These are phyloP conservation scores for Tragelaphus scriptus DNA, from an alignment of 2,113 vertebrate genomes.

Conservation along the genomic window DNA sequence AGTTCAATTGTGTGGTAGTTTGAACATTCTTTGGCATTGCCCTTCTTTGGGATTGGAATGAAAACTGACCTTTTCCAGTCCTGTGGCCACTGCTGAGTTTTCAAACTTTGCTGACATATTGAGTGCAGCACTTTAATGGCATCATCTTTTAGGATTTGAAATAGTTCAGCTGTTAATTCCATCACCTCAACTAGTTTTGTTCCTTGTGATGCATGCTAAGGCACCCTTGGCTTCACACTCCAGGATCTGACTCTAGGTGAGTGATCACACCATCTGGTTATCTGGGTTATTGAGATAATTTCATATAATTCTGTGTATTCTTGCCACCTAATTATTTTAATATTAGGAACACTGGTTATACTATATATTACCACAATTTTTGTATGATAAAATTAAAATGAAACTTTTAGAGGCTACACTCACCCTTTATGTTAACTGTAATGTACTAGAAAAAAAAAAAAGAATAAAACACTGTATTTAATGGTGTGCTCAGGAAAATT, in stretches of 20 bases:
- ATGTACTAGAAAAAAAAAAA: not conserved
- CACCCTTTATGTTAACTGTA: not conserved
- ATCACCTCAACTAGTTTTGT: not conserved
- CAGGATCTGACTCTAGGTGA: not conserved
- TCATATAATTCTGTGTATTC: not conserved
- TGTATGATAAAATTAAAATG: not conserved
- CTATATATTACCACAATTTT: not conserved
- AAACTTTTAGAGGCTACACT: not conserved
- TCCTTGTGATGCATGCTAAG: not conserved
- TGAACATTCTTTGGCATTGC: too few species aligned
- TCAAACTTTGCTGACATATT: not conserved
- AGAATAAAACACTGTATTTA: not conserved
- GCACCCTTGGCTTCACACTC: not conserved
- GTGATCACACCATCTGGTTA: not conserved
- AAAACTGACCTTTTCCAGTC: too few species aligned
- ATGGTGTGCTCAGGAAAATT: not conserved
- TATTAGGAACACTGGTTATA: not conserved
- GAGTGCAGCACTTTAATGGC: not conserved
- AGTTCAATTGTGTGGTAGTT: too few species aligned
- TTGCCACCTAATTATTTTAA: not conserved
- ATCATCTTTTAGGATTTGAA: not conserved
- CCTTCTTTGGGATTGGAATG: too few species aligned
- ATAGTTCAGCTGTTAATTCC: not conserved
- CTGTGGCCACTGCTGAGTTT: not conserved
- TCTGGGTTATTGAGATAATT: not conserved